These are phyloP conservation scores for Capitulum mitella DNA, from an alignment of 2,888 invertebrate species.

Conservation along the genomic window DNA sequence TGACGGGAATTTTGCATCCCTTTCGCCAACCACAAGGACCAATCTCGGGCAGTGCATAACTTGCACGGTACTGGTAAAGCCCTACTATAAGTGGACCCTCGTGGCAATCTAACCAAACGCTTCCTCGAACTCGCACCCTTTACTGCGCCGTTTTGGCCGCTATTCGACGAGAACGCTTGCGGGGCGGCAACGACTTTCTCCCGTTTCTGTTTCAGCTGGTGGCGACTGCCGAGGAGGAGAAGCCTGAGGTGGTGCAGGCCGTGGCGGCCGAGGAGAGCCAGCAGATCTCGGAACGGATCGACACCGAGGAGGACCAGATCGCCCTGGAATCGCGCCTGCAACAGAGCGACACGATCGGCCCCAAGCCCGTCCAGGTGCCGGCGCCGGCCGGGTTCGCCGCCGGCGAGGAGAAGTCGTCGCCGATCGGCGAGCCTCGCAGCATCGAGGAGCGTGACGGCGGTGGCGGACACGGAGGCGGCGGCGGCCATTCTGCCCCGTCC, in stretches of 20 bases:
- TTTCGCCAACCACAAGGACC: background rate
- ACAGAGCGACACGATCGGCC: background rate
- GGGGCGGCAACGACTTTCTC: background rate
- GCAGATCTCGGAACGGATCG: background rate
- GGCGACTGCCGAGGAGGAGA: background rate
- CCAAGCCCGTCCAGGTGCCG: background rate
- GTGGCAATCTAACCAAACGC: too few species aligned
- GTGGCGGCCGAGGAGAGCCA: background rate
- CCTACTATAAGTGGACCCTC: too few species aligned
- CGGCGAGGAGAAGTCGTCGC: background rate
- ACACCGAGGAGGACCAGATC: slow-evolving; percentile 7
- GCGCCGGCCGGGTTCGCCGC: background rate
- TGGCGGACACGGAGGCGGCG: slow-evolving; percentile 3
- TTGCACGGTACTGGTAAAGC: too few species aligned
- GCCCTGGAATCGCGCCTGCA: background rate
- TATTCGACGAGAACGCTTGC: too few species aligned
- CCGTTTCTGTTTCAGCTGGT: background rate
- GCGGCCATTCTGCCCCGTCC: background rate
- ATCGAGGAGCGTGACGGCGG: background rate
- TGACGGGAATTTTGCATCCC: too few species aligned
- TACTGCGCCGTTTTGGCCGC: too few species aligned
- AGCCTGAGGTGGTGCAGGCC: background rate
- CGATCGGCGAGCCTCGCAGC: background rate
- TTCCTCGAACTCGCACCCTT: too few species aligned
- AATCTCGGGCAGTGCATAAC: too few species aligned